A percentile compares a stretch with the other conserved stretches of the same genome.
Conservation (phyloP, 2,888 invertebrate genomes). For the Phania funesta region DNA sequence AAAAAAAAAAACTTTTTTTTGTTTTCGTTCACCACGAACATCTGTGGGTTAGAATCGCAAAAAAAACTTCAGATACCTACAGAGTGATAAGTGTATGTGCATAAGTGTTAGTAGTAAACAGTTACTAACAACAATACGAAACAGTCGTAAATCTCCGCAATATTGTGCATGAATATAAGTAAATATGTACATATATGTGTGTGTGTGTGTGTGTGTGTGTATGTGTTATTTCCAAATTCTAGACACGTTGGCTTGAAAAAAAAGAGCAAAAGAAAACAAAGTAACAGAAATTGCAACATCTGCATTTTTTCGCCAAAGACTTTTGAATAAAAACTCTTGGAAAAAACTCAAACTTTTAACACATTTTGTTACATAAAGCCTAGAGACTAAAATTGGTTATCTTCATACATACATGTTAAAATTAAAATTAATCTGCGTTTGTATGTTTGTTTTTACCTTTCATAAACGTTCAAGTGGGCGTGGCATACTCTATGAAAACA, state of each 20-base stretch:
- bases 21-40: neutral
- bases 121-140: conserved; percentile 47
- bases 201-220: neutral
- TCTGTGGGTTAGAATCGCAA: conserved; percentile 36
- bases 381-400: too few relatives aligned
- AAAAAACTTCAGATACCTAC: neutral
- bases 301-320: conserved; percentile 62
- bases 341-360: conserved; percentile 41
- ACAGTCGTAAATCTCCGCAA: conserved; percentile 65
- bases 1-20: neutral
- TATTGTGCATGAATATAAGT: conserved; percentile 22
- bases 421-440: too few relatives aligned
- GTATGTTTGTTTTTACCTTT: too few relatives aligned
- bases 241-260: conserved; percentile 38
- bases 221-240: conserved; percentile 30
- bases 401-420: too few relatives aligned
- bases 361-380: too few relatives aligned
- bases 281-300: conserved; percentile 59
- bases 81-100: neutral
- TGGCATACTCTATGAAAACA: too few relatives aligned
- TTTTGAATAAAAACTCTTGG: neutral
- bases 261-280: neutral
- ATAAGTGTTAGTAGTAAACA: conserved; percentile 43
- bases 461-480: too few relatives aligned
- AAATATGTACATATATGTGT: neutral